phyloP scores from a whole-genome alignment of 2,113 vertebrate species.

The Prolemur simus region DNA sequence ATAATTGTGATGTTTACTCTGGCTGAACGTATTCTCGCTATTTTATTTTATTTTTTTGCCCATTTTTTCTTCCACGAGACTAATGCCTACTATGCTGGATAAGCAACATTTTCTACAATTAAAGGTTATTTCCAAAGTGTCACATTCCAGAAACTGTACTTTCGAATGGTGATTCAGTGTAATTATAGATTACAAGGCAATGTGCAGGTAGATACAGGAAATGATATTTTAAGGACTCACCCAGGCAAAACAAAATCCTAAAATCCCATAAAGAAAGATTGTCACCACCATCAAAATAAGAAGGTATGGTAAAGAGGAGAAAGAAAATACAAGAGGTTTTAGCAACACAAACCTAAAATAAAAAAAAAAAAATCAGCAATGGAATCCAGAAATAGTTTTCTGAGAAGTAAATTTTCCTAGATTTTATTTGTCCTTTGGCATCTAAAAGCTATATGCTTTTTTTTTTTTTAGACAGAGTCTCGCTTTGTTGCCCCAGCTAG shows the following conservation, averaged over 20 bases:
- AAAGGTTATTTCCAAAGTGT: conserved; percentile 41
- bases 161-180: not conserved
- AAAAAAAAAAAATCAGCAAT: not conserved
- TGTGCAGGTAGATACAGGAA: not conserved
- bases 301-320: not conserved
- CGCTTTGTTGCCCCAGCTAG: no score
- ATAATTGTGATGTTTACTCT: not conserved
- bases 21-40: not conserved
- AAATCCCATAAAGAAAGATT: not conserved
- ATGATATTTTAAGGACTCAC: not conserved
- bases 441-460: not conserved
- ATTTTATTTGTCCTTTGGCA: not conserved
- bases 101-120: conserved; percentile 17
- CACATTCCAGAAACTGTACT: conserved; percentile 19
- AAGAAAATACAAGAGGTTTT: not conserved
- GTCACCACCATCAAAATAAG: not conserved
- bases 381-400: not conserved
- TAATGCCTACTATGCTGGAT: not conserved
- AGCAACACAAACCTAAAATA: not conserved
- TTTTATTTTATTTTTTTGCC: not conserved
- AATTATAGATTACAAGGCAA: conserved; percentile 23
- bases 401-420: not conserved
- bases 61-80: not conserved
- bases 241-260: not conserved
- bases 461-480: no score